phyloP scores from a whole-genome alignment of 1,140 invertebrate species.

The Drosophila hydei region DNA sequence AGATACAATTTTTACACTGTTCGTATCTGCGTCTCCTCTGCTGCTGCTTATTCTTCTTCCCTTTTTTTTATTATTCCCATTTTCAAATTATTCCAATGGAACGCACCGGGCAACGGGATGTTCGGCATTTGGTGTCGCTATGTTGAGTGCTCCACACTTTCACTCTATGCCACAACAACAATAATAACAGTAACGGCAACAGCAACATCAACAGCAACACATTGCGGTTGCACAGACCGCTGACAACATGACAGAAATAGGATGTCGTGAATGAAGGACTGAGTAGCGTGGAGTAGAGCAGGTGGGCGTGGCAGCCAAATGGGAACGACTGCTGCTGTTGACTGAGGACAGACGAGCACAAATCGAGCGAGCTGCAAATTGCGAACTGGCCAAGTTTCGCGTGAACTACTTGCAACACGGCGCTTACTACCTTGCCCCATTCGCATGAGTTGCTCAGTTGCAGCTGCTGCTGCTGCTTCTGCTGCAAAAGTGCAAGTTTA shows the following conservation, averaged over 20 bases:
- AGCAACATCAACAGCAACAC: constrained; percentile 34
- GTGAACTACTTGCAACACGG: constrained; percentile 44
- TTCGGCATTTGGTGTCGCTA: constrained; percentile 14
- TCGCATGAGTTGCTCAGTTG: not conserved
- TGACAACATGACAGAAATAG: constrained; percentile 40
- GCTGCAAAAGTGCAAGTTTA: constrained; percentile 77
- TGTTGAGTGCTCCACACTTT: constrained; percentile 47
- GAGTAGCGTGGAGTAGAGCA: not conserved
- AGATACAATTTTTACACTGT: constrained; percentile 55
- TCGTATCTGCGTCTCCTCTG: not conserved
- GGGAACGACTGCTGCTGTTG: not conserved
- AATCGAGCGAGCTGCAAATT: constrained; percentile 28
- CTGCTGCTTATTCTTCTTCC: constrained; percentile 15
- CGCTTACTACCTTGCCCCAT: constrained; percentile 36
- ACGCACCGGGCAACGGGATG: constrained; percentile 63
- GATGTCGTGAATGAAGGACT: constrained; percentile 1
- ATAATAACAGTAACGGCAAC: constrained; percentile 27
- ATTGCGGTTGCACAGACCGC: constrained; percentile 47
- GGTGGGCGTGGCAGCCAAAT: not conserved
- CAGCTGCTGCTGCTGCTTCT: not conserved
- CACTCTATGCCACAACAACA: constrained; percentile 39
- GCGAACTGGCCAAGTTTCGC: constrained; percentile 35
- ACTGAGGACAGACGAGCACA: not conserved
- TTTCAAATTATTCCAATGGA: constrained; percentile 81
- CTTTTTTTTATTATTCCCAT: constrained; percentile 55